These are phyloP conservation scores for Bedellia somnulentella DNA, from an alignment of 2,888 invertebrate genomes.

Conservation along the genomic window DNA sequence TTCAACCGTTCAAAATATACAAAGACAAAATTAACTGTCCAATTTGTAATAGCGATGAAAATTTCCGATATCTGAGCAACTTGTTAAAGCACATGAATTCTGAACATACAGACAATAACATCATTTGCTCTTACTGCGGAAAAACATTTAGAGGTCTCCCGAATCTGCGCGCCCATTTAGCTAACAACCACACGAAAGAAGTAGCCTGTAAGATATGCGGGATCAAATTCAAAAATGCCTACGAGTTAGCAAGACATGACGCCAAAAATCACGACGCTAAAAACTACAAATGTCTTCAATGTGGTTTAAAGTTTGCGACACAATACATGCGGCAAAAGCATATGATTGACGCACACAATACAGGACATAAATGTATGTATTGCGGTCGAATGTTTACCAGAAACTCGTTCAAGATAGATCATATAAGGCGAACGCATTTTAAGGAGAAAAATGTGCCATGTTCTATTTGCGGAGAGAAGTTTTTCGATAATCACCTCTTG, in stretches of 20 bases:
- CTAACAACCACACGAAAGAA: conserved; percentile 30
- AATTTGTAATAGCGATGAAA: conserved; percentile 22
- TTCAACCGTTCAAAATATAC: conserved; percentile 32
- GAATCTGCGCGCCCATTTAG: conserved; percentile 37
- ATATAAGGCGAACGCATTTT: conserved; percentile 41
- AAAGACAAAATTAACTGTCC: conserved; percentile 44
- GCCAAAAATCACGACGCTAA: conserved; percentile 39
- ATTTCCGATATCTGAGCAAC: conserved; percentile 35
- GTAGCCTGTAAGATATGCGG: conserved; percentile 36
- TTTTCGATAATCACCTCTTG: conserved; percentile 39
- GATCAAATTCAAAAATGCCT: conserved; percentile 34
- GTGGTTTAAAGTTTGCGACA: conserved; percentile 46
- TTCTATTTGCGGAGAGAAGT: conserved; percentile 37
- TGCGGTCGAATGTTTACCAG: conserved; percentile 46
- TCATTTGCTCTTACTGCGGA: conserved; percentile 45
- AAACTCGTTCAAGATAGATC: conserved; percentile 47
- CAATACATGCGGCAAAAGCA: conserved; percentile 56
- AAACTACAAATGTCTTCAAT: conserved; percentile 38
- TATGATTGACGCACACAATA: conserved; percentile 44
- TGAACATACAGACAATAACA: conserved; percentile 38
- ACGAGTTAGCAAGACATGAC: conserved; percentile 35
- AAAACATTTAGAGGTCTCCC: conserved; percentile 30
- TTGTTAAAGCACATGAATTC: conserved; percentile 37
- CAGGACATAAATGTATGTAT: conserved; percentile 38
- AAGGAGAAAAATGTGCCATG: conserved; percentile 45